phyloP scores from a whole-genome alignment of 2,797 vertebrate species.

The Acanthornis magna region DNA sequence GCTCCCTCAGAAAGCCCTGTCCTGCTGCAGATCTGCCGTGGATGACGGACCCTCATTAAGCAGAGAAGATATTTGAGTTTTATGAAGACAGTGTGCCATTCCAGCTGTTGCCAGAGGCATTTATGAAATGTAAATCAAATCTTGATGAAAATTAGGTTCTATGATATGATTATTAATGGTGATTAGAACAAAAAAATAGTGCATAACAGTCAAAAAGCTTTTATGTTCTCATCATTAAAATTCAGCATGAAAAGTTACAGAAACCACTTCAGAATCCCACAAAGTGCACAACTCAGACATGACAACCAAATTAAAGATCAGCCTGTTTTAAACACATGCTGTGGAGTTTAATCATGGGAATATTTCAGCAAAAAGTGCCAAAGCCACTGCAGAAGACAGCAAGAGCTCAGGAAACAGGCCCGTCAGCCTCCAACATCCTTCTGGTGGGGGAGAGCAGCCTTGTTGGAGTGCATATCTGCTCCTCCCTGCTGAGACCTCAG shows the following conservation, averaged over 20 bases:
- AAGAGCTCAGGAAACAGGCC: not conserved
- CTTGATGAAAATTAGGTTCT: conserved; percentile 29
- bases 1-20: not conserved
- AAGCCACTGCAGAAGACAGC: not conserved
- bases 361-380: not conserved
- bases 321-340: not conserved
- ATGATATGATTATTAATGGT: not conserved
- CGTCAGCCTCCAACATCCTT: not conserved
- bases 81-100: not conserved
- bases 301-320: not conserved
- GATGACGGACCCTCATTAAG: not conserved
- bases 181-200: conserved; percentile 28
- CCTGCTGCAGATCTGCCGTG: not conserved
- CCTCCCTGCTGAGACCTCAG: not conserved
- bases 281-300: conserved; percentile 17
- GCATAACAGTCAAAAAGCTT: conserved; percentile 14
- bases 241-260: not conserved
- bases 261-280: conserved; percentile 32
- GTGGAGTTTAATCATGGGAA: not conserved
- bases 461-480: not conserved
- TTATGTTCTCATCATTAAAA: conserved; percentile 29
- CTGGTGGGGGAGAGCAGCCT: not conserved
- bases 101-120: not conserved
- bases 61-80: not conserved
- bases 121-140: not conserved